These are phyloP conservation scores for Marmota monax DNA, from an alignment of 2,113 vertebrate genomes.

Conservation along the genomic window DNA sequence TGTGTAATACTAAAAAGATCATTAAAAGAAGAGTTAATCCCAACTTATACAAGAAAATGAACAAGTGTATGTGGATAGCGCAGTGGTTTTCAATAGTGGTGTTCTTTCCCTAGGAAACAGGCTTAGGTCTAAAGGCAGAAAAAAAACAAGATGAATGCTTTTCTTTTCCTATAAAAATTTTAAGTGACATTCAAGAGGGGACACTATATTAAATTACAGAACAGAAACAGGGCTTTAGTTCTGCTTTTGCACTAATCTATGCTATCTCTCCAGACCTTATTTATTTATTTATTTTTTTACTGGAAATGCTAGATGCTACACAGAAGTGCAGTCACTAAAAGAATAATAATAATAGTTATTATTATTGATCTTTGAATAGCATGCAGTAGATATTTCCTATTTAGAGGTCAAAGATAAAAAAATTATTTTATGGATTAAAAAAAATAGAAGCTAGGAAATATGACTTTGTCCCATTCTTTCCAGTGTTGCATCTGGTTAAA, in stretches of 20 bases:
- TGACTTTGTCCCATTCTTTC: not conserved
- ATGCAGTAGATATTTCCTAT: not conserved
- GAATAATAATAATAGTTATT: not conserved
- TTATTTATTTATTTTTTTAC: not conserved
- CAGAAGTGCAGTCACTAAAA: not conserved
- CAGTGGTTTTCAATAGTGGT: rapidly evolving
- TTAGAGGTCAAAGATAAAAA: not conserved
- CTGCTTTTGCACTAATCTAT: not conserved
- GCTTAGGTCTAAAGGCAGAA: not conserved
- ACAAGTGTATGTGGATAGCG: not conserved
- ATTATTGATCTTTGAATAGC: not conserved
- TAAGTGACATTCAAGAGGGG: not conserved
- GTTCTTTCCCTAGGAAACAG: not conserved
- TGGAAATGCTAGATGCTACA: not conserved
- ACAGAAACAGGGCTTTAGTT: not conserved
- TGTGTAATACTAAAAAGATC: not conserved
- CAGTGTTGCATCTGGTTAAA: not conserved
- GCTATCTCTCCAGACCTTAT: not conserved
- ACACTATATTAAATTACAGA: not conserved
- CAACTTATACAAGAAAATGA: not conserved
- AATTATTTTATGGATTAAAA: no score
- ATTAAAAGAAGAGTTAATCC: not conserved
- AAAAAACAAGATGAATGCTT: not conserved
- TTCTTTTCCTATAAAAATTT: not conserved
- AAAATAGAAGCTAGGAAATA: not conserved